Conservation (phyloP, 2,888 invertebrate genomes). For the Oscheius sp. region DNA sequence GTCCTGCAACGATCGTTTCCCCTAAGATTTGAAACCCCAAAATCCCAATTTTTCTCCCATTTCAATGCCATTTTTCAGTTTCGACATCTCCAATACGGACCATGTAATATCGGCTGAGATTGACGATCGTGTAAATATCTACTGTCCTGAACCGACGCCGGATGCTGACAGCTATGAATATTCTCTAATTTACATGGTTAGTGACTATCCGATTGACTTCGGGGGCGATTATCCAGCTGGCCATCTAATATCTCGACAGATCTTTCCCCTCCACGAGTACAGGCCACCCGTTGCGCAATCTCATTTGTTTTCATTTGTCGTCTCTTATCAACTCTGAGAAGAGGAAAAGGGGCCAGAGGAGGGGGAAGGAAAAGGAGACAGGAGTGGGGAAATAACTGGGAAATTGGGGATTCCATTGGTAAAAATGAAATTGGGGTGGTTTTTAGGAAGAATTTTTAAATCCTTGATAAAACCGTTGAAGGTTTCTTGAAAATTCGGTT, state of each 20-base stretch:
- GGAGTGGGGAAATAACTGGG: too few relatives aligned
- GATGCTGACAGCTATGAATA: constrained; percentile 60
- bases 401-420: too few relatives aligned
- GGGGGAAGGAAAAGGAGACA: too few relatives aligned
- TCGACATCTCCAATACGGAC: constrained; percentile 70
- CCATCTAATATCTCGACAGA: not conserved
- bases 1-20: too few relatives aligned
- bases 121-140: constrained; percentile 67
- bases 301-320: constrained; percentile 24
- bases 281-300: constrained; percentile 28
- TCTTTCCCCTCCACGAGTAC: not conserved
- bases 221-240: not conserved
- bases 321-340: not conserved
- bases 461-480: too few relatives aligned
- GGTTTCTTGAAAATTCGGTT: too few relatives aligned
- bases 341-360: not conserved
- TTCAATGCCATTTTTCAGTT: too few relatives aligned
- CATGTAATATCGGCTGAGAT: constrained; percentile 68
- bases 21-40: too few relatives aligned
- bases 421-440: too few relatives aligned
- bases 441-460: too few relatives aligned
- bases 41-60: not conserved
- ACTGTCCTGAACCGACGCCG: constrained; percentile 63
- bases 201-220: constrained; percentile 35
- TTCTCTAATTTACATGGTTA: constrained; percentile 68